A percentile compares a stretch with the other conserved stretches of the same genome.
These are phyloP conservation scores for Hypselothyrea guttata DNA, from an alignment of 2,888 invertebrate species.

Conservation along the genomic window DNA sequence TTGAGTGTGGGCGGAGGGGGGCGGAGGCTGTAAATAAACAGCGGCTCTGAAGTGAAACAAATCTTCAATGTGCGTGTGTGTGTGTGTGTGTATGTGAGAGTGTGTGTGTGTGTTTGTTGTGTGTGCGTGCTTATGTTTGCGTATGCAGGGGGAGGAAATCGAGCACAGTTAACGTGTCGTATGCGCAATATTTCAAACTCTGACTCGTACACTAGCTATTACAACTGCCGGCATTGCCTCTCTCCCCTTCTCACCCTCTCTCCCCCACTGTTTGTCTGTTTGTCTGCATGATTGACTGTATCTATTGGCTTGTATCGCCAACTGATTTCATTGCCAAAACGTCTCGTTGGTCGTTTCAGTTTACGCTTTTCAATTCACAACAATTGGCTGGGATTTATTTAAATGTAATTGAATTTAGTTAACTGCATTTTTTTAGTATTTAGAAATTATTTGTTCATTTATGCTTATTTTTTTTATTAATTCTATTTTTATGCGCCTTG, in stretches of 20 bases:
- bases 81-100: not conserved
- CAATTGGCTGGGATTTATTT: constrained; percentile 31
- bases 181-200: constrained; percentile 36
- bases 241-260: too few relatives aligned
- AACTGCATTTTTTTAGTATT: not conserved
- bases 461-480: too few relatives aligned
- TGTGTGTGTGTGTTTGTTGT: not conserved
- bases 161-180: constrained; percentile 36
- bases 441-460: too few relatives aligned
- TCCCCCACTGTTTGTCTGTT: not conserved
- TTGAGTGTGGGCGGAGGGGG: not conserved
- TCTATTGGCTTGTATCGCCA: constrained; percentile 1
- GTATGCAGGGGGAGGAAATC: not conserved
- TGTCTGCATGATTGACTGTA: constrained; percentile 2
- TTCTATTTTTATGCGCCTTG: too few relatives aligned
- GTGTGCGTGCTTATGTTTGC: not conserved
- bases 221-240: too few relatives aligned
- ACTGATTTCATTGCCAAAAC: constrained; percentile 19
- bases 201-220: not conserved
- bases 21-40: constrained; percentile 7
- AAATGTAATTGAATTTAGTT: too few relatives aligned
- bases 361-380: too few relatives aligned
- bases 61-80: constrained; percentile 28
- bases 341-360: constrained; percentile 30
- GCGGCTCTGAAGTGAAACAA: constrained; percentile 40